Conservation (phyloP, 35 echinoderm and acorn worm species). For the Ptychodera flava region DNA sequence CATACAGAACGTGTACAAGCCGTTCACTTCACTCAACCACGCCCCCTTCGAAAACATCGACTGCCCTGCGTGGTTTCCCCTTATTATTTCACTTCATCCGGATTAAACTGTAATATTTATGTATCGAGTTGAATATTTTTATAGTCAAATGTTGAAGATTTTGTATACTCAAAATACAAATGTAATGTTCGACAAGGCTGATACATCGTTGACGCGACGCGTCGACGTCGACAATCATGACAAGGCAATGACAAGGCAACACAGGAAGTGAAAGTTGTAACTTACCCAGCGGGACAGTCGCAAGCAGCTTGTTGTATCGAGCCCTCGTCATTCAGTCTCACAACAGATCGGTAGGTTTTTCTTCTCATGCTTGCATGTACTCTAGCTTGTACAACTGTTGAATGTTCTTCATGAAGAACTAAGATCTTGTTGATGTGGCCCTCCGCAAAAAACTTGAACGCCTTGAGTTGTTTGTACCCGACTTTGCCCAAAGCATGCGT, state of each 20-base stretch:
- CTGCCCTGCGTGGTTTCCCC: neutral
- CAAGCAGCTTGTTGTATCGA: neutral
- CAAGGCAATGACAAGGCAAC: neutral
- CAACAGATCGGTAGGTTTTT: neutral
- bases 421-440: neutral
- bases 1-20: too few species aligned
- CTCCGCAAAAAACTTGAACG: neutral
- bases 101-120: neutral
- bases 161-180: too few species aligned
- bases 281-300: neutral
- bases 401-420: neutral
- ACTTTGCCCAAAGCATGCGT: neutral
- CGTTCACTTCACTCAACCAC: too few species aligned
- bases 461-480: neutral
- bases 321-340: neutral
- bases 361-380: neutral
- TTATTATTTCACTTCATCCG: neutral
- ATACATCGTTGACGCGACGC: neutral
- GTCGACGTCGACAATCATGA: neutral
- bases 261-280: neutral
- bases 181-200: neutral
- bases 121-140: too few species aligned
- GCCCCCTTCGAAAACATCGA: neutral
- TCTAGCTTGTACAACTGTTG: neutral
- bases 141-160: too few species aligned